Percentiles rank a stretch among this genome's conserved stretches.
These are phyloP conservation scores for Mycalesis mineus DNA, from an alignment of 2,888 invertebrate species.

Conservation along the genomic window DNA sequence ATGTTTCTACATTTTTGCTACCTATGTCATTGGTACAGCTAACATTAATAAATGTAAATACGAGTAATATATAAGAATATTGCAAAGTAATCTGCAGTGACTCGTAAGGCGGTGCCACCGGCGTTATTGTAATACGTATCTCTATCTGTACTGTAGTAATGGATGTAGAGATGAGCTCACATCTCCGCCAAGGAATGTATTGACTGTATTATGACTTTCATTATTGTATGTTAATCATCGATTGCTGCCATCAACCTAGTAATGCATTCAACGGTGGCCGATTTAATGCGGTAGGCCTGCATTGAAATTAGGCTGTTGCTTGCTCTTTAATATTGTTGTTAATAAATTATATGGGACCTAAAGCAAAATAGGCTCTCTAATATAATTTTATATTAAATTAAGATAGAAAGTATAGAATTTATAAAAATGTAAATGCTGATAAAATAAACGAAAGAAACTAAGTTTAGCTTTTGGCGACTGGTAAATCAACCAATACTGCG, in stretches of 20 bases:
- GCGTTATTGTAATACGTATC: constrained; percentile 10
- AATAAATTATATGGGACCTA: constrained; percentile 1
- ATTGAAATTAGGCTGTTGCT: constrained; percentile 17
- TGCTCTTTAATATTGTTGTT: constrained; percentile 5
- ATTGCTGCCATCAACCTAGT: constrained; percentile 21
- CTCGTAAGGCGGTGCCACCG: constrained; percentile 6
- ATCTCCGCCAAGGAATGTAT: constrained; percentile 18
- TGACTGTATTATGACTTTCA: constrained; percentile 21
- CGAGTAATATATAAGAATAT: neutral
- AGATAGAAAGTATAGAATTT: no score
- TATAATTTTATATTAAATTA: no score
- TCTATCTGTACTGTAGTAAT: constrained; percentile 9
- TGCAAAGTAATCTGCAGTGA: neutral
- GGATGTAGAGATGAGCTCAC: constrained; percentile 15
- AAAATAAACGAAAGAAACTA: no score
- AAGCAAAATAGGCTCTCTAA: neutral
- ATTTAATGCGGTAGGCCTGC: constrained; percentile 15
- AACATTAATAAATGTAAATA: neutral
- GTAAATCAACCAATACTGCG: no score
- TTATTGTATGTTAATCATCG: constrained; percentile 28
- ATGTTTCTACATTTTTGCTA: no score
- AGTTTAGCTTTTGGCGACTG: no score
- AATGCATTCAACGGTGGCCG: constrained; percentile 17
- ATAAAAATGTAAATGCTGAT: no score
- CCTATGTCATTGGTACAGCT: neutral